Evolutionary conservation across 2,797 vertebrate genomes (phyloP).

Genomic region (Mareca strepera): DNA sequence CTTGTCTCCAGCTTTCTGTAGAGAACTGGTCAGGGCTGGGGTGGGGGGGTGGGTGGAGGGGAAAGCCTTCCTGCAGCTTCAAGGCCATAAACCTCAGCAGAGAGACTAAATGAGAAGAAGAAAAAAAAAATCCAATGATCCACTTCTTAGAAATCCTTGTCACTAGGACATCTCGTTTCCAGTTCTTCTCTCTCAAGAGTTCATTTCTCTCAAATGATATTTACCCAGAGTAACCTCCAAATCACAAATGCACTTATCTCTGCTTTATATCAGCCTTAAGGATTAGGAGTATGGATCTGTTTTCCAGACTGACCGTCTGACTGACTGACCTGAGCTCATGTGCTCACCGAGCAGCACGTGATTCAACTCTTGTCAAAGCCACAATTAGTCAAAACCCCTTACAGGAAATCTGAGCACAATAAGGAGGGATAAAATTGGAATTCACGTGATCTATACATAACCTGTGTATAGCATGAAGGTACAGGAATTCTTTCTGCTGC

Average conservation of each 20-base stretch:
- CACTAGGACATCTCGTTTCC: slow-evolving; percentile 24
- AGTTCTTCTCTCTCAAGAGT: slow-evolving; percentile 2
- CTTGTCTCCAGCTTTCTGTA: neutral
- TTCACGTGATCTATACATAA: slow-evolving; percentile 63
- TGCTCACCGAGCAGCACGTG: slow-evolving; percentile 63
- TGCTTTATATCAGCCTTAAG: slow-evolving; percentile 75
- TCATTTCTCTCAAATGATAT: slow-evolving; percentile 21
- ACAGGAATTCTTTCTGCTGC: slow-evolving; percentile 9
- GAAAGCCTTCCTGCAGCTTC: neutral
- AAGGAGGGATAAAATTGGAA: slow-evolving; percentile 78
- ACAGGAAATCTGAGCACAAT: slow-evolving; percentile 78
- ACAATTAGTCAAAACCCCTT: slow-evolving; percentile 81
- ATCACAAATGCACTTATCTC: slow-evolving; percentile 71
- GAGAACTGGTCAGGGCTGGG: neutral
- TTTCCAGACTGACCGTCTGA: slow-evolving; percentile 83
- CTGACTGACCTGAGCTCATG: slow-evolving; percentile 76
- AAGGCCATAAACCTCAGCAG: neutral
- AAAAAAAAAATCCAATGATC: neutral
- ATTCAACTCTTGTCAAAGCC: slow-evolving; percentile 79
- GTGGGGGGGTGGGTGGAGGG: neutral
- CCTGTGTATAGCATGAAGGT: neutral
- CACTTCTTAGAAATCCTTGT: neutral
- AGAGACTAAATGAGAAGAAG: neutral
- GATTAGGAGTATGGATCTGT: slow-evolving; percentile 80
- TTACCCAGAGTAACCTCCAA: slow-evolving; percentile 65